Conservation (phyloP, 2,888 invertebrate genomes). For the Pollenia angustigena region DNA sequence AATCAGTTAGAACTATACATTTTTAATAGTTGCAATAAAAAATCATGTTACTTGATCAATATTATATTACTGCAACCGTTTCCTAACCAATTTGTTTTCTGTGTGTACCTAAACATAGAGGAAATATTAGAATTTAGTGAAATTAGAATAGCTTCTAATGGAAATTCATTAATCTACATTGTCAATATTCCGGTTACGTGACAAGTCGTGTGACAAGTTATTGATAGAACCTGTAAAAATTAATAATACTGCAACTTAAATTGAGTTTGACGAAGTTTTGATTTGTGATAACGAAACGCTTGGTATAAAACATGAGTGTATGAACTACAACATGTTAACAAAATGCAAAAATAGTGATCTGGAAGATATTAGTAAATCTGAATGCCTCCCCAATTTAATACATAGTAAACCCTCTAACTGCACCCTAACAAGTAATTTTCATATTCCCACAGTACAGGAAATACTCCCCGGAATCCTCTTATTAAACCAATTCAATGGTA, state of each 20-base stretch:
- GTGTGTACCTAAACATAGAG: slow-evolving; percentile 66
- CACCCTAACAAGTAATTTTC: no score
- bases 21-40: no score
- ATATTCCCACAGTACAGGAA: background rate
- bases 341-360: slow-evolving; percentile 37
- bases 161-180: slow-evolving; percentile 45
- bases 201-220: slow-evolving; percentile 52
- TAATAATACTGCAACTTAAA: slow-evolving; percentile 38
- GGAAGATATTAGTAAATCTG: no score
- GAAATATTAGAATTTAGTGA: slow-evolving; percentile 69
- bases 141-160: slow-evolving; percentile 56
- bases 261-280: slow-evolving; percentile 21
- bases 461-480: background rate
- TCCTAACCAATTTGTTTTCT: no score
- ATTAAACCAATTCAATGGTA: slow-evolving; percentile 63
- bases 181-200: slow-evolving; percentile 58
- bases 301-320: background rate
- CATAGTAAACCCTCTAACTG: no score
- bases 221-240: slow-evolving; percentile 33
- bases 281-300: slow-evolving; percentile 45
- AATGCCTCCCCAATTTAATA: no score
- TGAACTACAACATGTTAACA: background rate
- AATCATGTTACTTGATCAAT: no score
- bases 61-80: no score
- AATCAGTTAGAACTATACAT: no score